These are phyloP conservation scores for Netelia fuscicornis DNA, from an alignment of 2,888 invertebrate species.

Conservation along the genomic window DNA sequence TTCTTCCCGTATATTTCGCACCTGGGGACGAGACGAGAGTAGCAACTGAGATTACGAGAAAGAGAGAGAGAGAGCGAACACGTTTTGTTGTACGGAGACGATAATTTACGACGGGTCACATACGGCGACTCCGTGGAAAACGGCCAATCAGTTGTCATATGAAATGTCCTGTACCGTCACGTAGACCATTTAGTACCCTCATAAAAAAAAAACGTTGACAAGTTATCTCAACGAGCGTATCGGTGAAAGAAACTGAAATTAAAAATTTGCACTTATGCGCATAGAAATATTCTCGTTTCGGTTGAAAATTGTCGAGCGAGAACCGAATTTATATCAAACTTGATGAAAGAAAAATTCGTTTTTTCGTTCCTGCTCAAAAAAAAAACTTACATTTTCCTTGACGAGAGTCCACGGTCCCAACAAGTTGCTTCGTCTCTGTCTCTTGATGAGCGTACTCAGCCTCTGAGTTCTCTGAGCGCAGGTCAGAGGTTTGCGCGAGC, in stretches of 20 bases:
- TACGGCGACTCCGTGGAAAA: conserved; percentile 23
- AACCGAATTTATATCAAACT: too few species aligned
- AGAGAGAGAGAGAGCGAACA: conserved; percentile 13
- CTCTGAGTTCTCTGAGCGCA: conserved; percentile 90
- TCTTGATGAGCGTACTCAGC: conserved; percentile 89
- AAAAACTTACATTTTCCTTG: conserved; percentile 70
- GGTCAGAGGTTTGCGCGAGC: conserved; percentile 86
- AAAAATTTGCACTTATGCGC: not conserved
- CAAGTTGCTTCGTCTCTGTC: conserved; percentile 87
- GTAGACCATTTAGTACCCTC: not conserved
- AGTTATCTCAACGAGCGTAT: not conserved
- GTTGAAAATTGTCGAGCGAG: too few species aligned
- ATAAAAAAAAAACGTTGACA: conserved; percentile 2
- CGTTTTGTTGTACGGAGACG: conserved; percentile 13
- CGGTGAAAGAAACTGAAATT: not conserved
- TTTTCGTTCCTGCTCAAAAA: too few species aligned
- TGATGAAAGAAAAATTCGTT: not conserved
- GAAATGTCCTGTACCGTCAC: not conserved
- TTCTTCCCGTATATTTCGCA: conserved; percentile 12
- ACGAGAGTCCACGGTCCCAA: conserved; percentile 71
- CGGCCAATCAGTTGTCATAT: conserved; percentile 34
- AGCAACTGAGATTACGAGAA: conserved; percentile 42
- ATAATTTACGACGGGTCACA: conserved; percentile 49
- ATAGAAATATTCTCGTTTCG: too few species aligned
- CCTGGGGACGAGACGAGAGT: conserved; percentile 33